A percentile compares a stretch with the other conserved stretches of the same genome.
phyloP scores from a whole-genome alignment of 2,113 vertebrate species.

The Catharus minimus region DNA sequence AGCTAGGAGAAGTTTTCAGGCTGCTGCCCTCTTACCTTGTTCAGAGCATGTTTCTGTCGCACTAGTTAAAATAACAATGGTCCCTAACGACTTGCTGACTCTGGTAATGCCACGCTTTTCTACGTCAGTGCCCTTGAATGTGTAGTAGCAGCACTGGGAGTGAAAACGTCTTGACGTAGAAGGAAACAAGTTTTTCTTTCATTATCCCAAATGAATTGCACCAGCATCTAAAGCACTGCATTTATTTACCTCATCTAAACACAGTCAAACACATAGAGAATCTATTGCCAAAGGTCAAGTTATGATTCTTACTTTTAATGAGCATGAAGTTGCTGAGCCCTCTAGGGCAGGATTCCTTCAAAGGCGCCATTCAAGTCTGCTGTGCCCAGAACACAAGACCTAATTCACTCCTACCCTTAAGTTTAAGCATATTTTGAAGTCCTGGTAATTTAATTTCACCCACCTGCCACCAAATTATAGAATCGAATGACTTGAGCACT shows the following conservation, averaged over 20 bases:
- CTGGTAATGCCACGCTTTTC: background rate
- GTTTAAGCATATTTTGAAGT: background rate
- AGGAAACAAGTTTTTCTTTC: background rate
- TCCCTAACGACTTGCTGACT: background rate
- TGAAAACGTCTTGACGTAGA: background rate
- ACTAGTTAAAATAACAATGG: background rate
- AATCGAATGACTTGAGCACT: background rate
- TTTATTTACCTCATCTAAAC: background rate
- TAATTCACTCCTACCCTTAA: background rate
- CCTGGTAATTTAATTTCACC: background rate
- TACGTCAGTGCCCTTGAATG: background rate
- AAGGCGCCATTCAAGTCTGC: background rate
- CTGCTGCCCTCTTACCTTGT: background rate
- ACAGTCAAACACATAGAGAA: background rate
- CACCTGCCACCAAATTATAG: background rate
- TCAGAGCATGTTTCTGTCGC: background rate
- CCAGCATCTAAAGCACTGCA: background rate
- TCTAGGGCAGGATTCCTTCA: conserved; percentile 10
- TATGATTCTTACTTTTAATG: conserved; percentile 26
- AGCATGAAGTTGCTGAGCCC: conserved; percentile 7
- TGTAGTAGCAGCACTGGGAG: background rate
- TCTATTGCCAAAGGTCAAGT: conserved; percentile 13
- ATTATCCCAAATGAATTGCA: background rate
- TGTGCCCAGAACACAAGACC: background rate
- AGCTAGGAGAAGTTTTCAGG: background rate